phyloP scores from a whole-genome alignment of 2,113 vertebrate genomes.

The Pheucticus melanocephalus region DNA sequence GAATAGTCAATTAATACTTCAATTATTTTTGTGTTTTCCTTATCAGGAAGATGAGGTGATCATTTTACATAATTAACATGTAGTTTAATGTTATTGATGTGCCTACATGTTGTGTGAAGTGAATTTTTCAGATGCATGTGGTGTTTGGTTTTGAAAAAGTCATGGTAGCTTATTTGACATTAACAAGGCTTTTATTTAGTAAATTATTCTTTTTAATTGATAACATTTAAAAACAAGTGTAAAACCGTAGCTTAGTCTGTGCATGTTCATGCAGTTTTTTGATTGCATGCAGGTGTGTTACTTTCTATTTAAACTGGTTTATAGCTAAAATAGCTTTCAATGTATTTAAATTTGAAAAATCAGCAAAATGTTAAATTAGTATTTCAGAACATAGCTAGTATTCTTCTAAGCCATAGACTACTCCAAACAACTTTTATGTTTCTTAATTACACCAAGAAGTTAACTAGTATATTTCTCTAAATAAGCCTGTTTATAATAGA shows the following conservation, averaged over 20 bases:
- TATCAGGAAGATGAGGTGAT: slow-evolving; percentile 97
- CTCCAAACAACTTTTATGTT: neutral
- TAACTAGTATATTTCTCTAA: neutral
- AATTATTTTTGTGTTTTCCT: slow-evolving; percentile 78
- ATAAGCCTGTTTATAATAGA: neutral
- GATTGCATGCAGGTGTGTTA: slow-evolving; percentile 60
- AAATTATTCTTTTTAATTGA: neutral
- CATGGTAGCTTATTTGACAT: slow-evolving; percentile 1
- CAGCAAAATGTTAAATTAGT: neutral
- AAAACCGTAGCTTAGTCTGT: neutral
- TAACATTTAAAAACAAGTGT: neutral
- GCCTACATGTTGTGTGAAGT: slow-evolving; percentile 71
- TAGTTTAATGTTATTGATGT: slow-evolving; percentile 66
- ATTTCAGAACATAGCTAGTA: neutral
- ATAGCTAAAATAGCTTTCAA: neutral
- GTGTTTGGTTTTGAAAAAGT: slow-evolving; percentile 54
- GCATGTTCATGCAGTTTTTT: slow-evolving; percentile 40
- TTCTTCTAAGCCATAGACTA: neutral
- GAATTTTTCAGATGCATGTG: slow-evolving; percentile 73
- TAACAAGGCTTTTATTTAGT: neutral
- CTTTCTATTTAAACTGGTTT: neutral
- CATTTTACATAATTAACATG: slow-evolving; percentile 68
- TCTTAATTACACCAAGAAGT: neutral
- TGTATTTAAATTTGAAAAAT: neutral
- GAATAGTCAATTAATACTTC: slow-evolving; percentile 69